Percentiles rank a stretch among this genome's conserved stretches.
Conservation (phyloP, 2,113 vertebrate genomes). For the Protobothrops mucrosquamatus region DNA sequence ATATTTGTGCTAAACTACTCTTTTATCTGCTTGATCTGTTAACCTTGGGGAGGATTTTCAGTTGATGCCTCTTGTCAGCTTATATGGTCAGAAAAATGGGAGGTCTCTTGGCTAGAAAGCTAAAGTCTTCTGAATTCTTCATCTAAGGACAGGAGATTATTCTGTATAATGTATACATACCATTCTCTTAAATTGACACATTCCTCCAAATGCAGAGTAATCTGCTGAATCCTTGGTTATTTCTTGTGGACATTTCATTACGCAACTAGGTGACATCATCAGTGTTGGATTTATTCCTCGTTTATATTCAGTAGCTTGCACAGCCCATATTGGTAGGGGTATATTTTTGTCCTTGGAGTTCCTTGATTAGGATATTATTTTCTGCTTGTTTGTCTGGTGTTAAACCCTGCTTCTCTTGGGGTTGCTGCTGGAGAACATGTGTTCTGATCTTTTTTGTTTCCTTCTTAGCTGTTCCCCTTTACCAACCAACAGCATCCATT, state of each 20-base stretch:
- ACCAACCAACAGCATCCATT: neutral
- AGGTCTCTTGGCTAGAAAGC: conserved; percentile 48
- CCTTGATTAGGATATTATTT: neutral
- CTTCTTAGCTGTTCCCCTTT: neutral
- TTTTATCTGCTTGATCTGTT: neutral
- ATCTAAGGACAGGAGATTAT: conserved; percentile 58
- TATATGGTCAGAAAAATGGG: conserved; percentile 27
- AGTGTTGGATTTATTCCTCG: neutral
- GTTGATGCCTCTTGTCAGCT: neutral
- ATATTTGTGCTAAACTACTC: neutral
- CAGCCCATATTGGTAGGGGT: neutral
- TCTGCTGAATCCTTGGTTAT: neutral
- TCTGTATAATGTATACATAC: conserved; percentile 47
- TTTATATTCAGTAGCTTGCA: neutral
- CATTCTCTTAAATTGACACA: conserved; percentile 50
- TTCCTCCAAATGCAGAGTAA: neutral
- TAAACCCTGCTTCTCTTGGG: neutral
- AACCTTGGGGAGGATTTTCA: neutral
- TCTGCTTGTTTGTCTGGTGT: neutral
- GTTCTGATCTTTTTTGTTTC: neutral
- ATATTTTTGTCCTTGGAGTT: neutral
- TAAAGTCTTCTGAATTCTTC: conserved; percentile 55
- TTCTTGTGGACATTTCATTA: neutral
- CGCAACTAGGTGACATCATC: neutral
- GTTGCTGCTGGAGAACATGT: neutral